Base-by-base conservation (phyloP, 2,888 invertebrate genomes). In the Pyralis farinalis region DNA sequence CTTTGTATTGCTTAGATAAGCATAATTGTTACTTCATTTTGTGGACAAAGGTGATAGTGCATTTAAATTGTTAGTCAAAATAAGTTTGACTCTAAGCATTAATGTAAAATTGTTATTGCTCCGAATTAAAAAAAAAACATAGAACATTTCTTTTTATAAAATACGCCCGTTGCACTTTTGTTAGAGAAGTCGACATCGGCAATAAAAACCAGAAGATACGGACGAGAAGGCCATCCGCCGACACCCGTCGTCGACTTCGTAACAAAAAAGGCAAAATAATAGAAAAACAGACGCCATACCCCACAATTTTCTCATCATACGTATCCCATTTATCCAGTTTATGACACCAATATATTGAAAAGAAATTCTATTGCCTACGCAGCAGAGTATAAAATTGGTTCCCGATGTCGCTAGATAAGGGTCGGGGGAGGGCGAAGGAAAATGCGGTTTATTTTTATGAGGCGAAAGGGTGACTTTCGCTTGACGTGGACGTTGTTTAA, bases 311-410 rank as follows among this genome's bases (percentile, higher is more conserved):
- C 63, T 56, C 42, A 57, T 56, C 4, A 67, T 67, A 63, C 65
- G 41, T 59, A 58, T 61, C 49, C 58, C 61, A 73, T 74, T 71
- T 72, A 73, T 72, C 59, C 60, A 58, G 59, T 68, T 67, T 65
- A 68, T 56, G 59, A 63, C 48, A 53, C 34, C 39, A 16, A 41
- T 29, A 43, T 47, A 50, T 46, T 53, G 42, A 63, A 61, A 63
- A 51, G 39, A 40, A 44, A 53, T 53, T 54, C 47, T 73, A 62
- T 64, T 52, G 36, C 46, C 20, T 39, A 20, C 21, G 35, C 12
- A 25, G 49, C 58, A 73, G 50, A 60, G 62, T 56, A 58, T 51
- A 58, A 63, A 65, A 65, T 68, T 57, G 52, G 42, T 28, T 53
- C 43, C 53, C 46, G 50, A 41, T 44, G 20, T 10, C 36, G 28